Base-by-base conservation (phyloP, 2,888 invertebrate species). In the Zaprionus bogoriensis region DNA sequence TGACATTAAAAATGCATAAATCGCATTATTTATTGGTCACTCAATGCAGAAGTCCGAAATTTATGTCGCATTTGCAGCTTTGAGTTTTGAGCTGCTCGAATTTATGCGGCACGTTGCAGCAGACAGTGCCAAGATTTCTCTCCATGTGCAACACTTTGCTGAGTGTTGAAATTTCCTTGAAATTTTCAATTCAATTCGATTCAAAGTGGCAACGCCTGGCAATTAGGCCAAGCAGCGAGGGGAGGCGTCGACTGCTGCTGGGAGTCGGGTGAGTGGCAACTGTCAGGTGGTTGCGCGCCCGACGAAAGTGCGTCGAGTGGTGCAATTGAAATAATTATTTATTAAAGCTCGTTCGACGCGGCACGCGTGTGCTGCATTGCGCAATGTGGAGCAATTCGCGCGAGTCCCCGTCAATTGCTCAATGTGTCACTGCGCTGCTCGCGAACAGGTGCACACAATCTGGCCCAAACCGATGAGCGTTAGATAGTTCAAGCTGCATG, bases 231-330 rank as follows among this genome's bases (percentile, higher is more conserved):
- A 14, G 42, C 10, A 9, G 19, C 6, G 36, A 14, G 22, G 22
- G 22, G 22, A n/a, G 10, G 20, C 12, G 27, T 32, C 6, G 19
- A 10, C 10, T 6, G 25, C 3, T 10, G 41, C n/a, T n/a, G 32
- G 25, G 42, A 25, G 32, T n/a, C 3, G 32, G 44, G 27, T 39
- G 67, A 28, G 57, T 74, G 44, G 46, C 54, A 55, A 45, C 27
- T 53, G 63, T 42, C 69, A 68, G 39, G 67, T 70, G 85, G 82
- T 76, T 82, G 87, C 87, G n/a, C n/a, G n/a, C n/a, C n/a, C n/a
- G 73, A 79, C 57, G 47, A 67, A 82, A 80, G 76, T 78, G 86
- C 83, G 78, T 82, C 53, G 23, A 58, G 57, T 77, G 69, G 38
- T 41, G 70, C 69, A 74, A 69, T 63, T 47, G 58, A 51, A 81